Evolutionary conservation across 2,113 vertebrate species (phyloP).

Genomic region (Poeciliopsis retropinna): DNA sequence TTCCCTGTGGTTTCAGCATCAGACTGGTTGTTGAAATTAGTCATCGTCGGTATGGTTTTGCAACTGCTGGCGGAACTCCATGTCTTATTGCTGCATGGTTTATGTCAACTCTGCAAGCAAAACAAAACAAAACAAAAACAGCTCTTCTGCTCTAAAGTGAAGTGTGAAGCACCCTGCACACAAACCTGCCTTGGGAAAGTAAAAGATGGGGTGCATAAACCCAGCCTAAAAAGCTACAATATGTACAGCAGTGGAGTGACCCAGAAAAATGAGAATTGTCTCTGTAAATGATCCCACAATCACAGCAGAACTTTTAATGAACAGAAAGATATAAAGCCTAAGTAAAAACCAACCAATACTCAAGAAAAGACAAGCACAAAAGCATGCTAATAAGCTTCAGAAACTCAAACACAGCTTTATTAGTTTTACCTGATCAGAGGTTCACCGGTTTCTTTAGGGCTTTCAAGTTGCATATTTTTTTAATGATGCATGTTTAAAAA

Average conservation of each 20-base stretch:
- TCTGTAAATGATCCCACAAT: conserved; percentile 27
- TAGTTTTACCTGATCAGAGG: conserved; percentile 58
- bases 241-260: conserved; percentile 66
- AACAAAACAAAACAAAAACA: conserved; percentile 27
- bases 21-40: conserved; percentile 18
- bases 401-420: conserved; percentile 66
- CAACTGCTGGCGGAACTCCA: conserved; percentile 2
- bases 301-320: conserved; percentile 36
- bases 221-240: conserved; percentile 51
- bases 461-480: conserved; percentile 62
- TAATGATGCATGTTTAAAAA: conserved; percentile 23
- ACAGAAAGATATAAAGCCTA: conserved; percentile 59
- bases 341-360: conserved; percentile 55
- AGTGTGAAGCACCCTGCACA: conserved; percentile 49
- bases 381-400: conserved; percentile 72
- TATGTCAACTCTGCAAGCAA: conserved; percentile 15
- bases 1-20: conserved; percentile 11
- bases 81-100: conserved; percentile 65
- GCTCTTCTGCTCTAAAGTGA: conserved; percentile 43
- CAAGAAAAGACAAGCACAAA: conserved; percentile 62
- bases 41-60: neutral
- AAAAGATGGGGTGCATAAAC: conserved; percentile 46
- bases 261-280: conserved; percentile 16
- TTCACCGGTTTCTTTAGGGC: conserved; percentile 56
- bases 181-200: conserved; percentile 34